Base-by-base conservation (phyloP, 2,888 invertebrate genomes). In the Volucella bombylans region DNA sequence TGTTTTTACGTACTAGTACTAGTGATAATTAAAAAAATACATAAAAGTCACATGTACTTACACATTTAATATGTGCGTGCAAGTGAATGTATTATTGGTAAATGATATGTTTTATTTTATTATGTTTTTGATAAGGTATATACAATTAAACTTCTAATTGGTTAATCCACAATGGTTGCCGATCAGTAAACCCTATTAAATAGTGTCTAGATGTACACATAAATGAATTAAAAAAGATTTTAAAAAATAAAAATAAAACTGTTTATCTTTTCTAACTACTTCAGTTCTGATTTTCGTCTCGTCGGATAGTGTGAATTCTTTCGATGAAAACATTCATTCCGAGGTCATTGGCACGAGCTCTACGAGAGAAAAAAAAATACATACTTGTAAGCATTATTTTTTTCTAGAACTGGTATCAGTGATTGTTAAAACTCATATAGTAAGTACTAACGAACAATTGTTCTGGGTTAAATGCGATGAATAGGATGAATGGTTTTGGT, bases 1-100 rank as follows among this genome's bases (percentile, higher is more conserved):
- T 81, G 71, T 80, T 85, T 85, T 61, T 85, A 69, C 68, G 49
- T 68, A 67, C 67, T 85, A 80, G 49, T 68, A 67, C 67, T 85
- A 80, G 80, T 80, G 76, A 85, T 85, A 85, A 71, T 61, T 85
- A 31, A 23, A 23, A 31, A 77, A 69, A 54, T 52, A 59, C 47
- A 12, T 69, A n/a, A 54, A 38, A 81, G 62, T 6, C 15, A 10
- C 55, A 61, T 61, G 11, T 38, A 59, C 23, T 39, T 47, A 52
- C 73, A 14, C 31, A 39, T 4, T 47, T 15, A 31, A 31, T 31
- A 52, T 45, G 68, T 64, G 62, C 41, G 14, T 50, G 8, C 47
- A 15, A 43, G 12, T 67, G 59, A 45, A 54, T 77, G 49, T 57
- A 61, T 57, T 18, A 67, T 77, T 77, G 68, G 50, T 71, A 76